Conservation (phyloP, 2,113 vertebrate species). For the Aptenodytes forsteri region DNA sequence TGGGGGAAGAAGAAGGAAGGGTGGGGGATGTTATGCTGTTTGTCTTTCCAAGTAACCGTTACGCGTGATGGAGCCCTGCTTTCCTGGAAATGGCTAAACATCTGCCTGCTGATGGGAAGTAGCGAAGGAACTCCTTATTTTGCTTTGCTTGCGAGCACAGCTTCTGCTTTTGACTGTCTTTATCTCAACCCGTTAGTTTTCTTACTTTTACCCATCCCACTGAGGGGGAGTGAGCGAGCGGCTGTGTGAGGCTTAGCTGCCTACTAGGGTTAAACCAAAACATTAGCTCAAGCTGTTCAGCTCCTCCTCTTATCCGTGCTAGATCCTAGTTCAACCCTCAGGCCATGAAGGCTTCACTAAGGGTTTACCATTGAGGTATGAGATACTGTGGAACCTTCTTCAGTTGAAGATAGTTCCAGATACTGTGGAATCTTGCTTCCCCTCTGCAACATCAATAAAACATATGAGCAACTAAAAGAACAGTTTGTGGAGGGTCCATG, state of each 20-base stretch:
- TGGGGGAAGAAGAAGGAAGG: not conserved
- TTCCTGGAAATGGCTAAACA: not conserved
- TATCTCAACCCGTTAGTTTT: not conserved
- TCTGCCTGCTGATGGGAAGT: not conserved
- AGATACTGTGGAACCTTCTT: not conserved
- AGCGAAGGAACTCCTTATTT: not conserved
- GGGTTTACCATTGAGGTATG: not conserved
- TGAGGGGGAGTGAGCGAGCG: fast-evolving
- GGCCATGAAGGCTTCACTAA: not conserved
- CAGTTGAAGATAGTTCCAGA: not conserved
- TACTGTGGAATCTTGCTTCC: not conserved
- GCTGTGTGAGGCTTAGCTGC: not conserved
- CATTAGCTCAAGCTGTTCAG: not conserved
- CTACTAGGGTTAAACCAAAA: not conserved
- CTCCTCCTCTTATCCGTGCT: not conserved
- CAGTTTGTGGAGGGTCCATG: not conserved
- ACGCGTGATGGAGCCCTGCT: fast-evolving
- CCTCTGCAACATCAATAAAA: not conserved
- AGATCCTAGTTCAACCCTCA: not conserved
- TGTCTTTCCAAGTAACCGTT: not conserved
- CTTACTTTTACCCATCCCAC: not conserved
- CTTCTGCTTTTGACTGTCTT: not conserved
- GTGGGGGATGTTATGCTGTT: not conserved
- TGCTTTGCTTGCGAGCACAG: not conserved
- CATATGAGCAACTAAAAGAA: not conserved